phyloP scores from a whole-genome alignment of 2,888 invertebrate genomes.

The Isoperla grammatica region DNA sequence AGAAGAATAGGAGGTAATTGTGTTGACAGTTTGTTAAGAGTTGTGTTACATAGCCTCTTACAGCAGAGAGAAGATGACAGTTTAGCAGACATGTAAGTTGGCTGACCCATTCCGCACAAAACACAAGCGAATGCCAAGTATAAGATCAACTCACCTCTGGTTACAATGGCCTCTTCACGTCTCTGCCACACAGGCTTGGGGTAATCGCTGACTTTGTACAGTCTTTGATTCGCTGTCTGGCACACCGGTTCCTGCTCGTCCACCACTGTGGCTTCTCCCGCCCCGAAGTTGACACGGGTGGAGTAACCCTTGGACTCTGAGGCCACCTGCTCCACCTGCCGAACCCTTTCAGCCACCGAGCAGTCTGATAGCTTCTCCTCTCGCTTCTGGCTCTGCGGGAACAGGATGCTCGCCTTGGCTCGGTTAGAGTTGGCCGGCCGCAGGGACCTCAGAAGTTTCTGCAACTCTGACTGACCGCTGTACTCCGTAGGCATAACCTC shows the following conservation, averaged over 20 bases:
- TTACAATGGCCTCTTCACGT: slow-evolving; percentile 35
- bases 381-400: not conserved
- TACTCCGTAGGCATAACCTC: slow-evolving; percentile 15
- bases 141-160: not conserved
- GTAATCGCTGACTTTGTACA: slow-evolving; percentile 16
- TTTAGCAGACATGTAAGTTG: too few species aligned
- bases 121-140: too few species aligned
- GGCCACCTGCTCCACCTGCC: slow-evolving; percentile 44
- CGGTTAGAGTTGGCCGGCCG: slow-evolving; percentile 24
- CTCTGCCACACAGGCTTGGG: slow-evolving; percentile 39
- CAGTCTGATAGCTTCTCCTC: slow-evolving; percentile 35
- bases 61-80: too few species aligned
- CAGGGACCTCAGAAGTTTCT: slow-evolving; percentile 29
- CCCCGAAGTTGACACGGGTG: slow-evolving; percentile 53
- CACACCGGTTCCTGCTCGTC: slow-evolving; percentile 26
- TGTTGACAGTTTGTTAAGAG: too few species aligned
- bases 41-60: too few species aligned
- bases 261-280: slow-evolving; percentile 45
- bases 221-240: not conserved
- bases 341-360: slow-evolving; percentile 49
- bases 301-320: slow-evolving; percentile 47
- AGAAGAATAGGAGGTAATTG: too few species aligned
- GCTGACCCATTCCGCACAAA: too few species aligned
- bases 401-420: slow-evolving; percentile 3
- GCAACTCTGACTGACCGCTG: slow-evolving; percentile 25